These are phyloP conservation scores for Volucella zonaria DNA, from an alignment of 2,888 invertebrate genomes.

Conservation along the genomic window DNA sequence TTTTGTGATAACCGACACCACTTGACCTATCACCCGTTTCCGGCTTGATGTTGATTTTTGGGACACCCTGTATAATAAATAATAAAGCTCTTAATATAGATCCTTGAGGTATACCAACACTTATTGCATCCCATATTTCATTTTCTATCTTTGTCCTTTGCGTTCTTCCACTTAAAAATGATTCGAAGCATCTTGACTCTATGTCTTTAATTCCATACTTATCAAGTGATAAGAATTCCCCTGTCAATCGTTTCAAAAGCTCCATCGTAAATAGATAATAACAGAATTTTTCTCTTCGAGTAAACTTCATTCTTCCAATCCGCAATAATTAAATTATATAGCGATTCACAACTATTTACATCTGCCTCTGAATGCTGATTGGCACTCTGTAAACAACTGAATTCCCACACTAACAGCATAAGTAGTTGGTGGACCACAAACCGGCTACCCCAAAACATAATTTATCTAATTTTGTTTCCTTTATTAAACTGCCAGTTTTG, in stretches of 20 bases:
- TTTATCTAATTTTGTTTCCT: too few relatives aligned
- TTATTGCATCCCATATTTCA: too few relatives aligned
- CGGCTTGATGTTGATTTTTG: too few relatives aligned
- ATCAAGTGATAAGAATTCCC: background rate
- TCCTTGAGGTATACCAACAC: too few relatives aligned
- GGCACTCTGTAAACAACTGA: background rate
- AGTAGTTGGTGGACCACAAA: too few relatives aligned
- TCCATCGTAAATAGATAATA: slow-evolving; percentile 6
- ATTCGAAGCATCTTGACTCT: slow-evolving; percentile 13
- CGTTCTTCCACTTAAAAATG: background rate
- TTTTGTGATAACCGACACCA: too few relatives aligned
- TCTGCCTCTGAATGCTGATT: slow-evolving; percentile 4
- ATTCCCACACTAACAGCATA: too few relatives aligned
- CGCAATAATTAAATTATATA: background rate
- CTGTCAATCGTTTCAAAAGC: slow-evolving; percentile 32
- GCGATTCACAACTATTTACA: background rate
- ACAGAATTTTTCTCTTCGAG: background rate
- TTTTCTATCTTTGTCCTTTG: slow-evolving; percentile 4
- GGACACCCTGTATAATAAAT: too few relatives aligned
- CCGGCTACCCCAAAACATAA: too few relatives aligned
- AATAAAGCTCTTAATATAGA: too few relatives aligned
- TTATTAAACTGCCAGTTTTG: too few relatives aligned
- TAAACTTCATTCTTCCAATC: slow-evolving; percentile 4
- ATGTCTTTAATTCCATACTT: slow-evolving; percentile 20
- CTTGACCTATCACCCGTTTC: too few relatives aligned